Conservation (phyloP, 2,113 vertebrate species). For the Muntiacus reevesi region DNA sequence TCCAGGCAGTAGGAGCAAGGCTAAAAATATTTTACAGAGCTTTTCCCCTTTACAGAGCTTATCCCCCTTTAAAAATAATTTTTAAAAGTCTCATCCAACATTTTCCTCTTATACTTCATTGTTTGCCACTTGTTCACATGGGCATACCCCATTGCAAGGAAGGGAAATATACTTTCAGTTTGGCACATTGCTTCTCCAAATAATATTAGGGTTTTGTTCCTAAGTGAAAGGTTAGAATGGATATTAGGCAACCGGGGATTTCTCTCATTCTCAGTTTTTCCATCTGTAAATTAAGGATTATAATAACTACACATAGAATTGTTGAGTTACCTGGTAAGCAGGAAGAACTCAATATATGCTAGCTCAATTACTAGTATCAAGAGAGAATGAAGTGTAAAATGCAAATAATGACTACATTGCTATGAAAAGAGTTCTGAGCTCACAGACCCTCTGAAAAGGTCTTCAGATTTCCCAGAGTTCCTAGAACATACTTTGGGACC, state of each 20-base stretch:
- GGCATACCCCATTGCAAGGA: background rate
- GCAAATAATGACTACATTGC: background rate
- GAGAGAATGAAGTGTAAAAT: background rate
- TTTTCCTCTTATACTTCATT: background rate
- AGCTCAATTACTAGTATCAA: background rate
- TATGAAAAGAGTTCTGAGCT: background rate
- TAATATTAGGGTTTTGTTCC: background rate
- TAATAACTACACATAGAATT: background rate
- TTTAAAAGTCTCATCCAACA: background rate
- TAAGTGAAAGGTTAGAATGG: background rate
- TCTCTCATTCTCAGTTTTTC: background rate
- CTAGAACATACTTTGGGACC: background rate
- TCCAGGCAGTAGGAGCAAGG: background rate
- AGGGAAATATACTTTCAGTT: background rate
- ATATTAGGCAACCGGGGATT: background rate
- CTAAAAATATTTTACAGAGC: background rate
- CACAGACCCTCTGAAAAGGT: background rate
- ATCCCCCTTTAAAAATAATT: background rate
- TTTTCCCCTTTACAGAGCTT: background rate
- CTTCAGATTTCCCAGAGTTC: background rate
- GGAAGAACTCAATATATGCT: background rate
- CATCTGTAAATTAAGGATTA: background rate
- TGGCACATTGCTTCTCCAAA: background rate
- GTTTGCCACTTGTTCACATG: background rate
- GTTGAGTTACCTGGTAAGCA: background rate